Evolutionary conservation across 1,140 invertebrate species (phyloP), one percentile per base, ranked within the genome.

Genomic region (Parasteatoda tepidariorum): DNA sequence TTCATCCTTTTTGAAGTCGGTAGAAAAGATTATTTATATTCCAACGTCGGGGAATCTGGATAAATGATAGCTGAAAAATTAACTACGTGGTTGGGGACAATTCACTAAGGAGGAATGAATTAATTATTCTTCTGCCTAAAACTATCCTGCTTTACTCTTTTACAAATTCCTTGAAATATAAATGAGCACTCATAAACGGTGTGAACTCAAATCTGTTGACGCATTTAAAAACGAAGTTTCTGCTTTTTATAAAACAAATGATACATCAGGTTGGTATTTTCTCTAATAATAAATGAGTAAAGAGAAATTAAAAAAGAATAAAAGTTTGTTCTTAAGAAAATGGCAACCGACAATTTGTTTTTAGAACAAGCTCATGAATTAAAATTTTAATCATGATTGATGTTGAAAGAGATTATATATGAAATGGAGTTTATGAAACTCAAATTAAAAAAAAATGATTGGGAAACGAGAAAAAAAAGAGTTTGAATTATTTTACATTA

Each of bases 61-160:
- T 79, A 79, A 79, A 79, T 79, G 64, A 68, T 48, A 6, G 76
- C 64, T 57, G 26, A 41, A 57, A 79, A 79, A 79, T 79, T 67
- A 79, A 79, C 76, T 33, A 79, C 57, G 38, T 48, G 61, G 24
- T 33, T 31, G 41, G 61, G 28, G 76, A 79, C 76, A 57, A 78
- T 61, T 55, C 62, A 6, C 74, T 78, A 74, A 59, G 71, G 71
- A 74, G 71, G 41, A 28, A n/a, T 59, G 30, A 79, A 79, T 79
- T 67, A 79, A 79, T 79, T 68, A 24, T 34, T 61, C 57, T 75
- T 62, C 38, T 61, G 73, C 59, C 59, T 33, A 41, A 57, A 31
- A 31, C 57, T 26, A 41, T 70, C 62, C 26, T 70, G 54, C 13
- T 41, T 26, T 18, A 7, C 54, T 61, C 26, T 70, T 70, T 70